phyloP scores from a whole-genome alignment of 2,888 invertebrate genomes.

The Serrognathus titanus region DNA sequence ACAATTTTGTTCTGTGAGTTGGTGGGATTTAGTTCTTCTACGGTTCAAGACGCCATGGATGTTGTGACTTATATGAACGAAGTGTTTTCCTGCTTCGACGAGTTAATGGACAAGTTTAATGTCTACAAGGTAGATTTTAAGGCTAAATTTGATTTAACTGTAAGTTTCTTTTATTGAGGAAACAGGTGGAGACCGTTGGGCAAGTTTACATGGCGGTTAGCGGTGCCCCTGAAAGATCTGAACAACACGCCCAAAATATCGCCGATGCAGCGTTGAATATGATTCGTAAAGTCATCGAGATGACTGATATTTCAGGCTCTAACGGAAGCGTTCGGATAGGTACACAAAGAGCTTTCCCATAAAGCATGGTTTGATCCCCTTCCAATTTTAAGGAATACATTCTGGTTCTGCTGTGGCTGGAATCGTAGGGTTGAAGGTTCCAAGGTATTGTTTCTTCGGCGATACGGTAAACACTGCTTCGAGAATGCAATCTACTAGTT shows the following conservation, averaged over 20 bases:
- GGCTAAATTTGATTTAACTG: neutral
- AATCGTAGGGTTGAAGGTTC: constrained; percentile 79
- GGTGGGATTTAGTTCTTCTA: constrained; percentile 57
- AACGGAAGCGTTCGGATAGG: constrained; percentile 64
- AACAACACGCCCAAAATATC: constrained; percentile 73
- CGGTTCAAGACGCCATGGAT: constrained; percentile 66
- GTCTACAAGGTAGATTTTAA: constrained; percentile 74
- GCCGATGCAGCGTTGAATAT: constrained; percentile 77
- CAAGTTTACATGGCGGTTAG: constrained; percentile 89
- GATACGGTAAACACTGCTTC: constrained; percentile 91
- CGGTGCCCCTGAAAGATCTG: constrained; percentile 76
- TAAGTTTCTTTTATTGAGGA: neutral
- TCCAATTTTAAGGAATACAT: constrained; percentile 63
- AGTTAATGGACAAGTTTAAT: constrained; percentile 75
- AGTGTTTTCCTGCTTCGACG: constrained; percentile 81
- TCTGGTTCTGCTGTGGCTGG: constrained; percentile 87
- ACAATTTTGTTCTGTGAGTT: constrained; percentile 79
- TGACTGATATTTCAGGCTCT: constrained; percentile 58
- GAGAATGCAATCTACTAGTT: constrained; percentile 74
- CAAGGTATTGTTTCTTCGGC: constrained; percentile 85
- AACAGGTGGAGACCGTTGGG: constrained; percentile 87
- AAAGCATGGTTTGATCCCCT: too few relatives aligned
- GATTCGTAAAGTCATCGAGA: constrained; percentile 62
- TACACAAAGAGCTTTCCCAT: constrained; percentile 32
- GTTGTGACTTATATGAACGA: constrained; percentile 82